These are phyloP conservation scores for Euura lappo DNA, from an alignment of 1,140 invertebrate genomes.

Conservation along the genomic window DNA sequence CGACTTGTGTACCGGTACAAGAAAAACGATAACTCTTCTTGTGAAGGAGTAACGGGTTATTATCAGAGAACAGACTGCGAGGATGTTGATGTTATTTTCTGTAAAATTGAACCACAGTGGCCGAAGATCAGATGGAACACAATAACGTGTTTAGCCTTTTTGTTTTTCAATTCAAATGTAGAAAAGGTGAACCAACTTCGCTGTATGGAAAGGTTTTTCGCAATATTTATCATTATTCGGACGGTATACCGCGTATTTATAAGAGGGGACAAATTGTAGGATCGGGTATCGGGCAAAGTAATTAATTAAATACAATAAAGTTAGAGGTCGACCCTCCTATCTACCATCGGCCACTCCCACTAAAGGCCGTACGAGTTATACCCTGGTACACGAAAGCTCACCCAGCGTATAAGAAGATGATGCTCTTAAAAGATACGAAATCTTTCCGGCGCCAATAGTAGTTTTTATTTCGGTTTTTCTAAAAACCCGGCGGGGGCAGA, in stretches of 20 bases:
- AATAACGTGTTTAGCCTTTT: no score
- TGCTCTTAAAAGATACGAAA: background rate
- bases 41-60: background rate
- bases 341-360: conserved; percentile 47
- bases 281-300: conserved; percentile 45
- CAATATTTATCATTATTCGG: conserved; percentile 4
- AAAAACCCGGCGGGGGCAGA: no score
- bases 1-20: background rate
- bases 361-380: conserved; percentile 12
- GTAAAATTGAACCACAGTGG: no score
- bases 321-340: conserved; percentile 46
- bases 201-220: no score
- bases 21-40: background rate
- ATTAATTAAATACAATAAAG: conserved; percentile 53
- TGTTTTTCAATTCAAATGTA: no score
- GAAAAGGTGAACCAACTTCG: no score
- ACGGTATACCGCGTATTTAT: background rate
- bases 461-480: no score
- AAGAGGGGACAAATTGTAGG: conserved; percentile 45
- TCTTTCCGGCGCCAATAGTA: background rate
- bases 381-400: background rate
- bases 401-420: background rate
- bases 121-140: background rate
- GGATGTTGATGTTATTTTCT: no score
- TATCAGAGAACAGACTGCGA: background rate